Percentiles rank a stretch among this genome's conserved stretches.
Evolutionary conservation across 1,140 invertebrate genomes (phyloP).

Genomic region (Latrodectus geometricus): DNA sequence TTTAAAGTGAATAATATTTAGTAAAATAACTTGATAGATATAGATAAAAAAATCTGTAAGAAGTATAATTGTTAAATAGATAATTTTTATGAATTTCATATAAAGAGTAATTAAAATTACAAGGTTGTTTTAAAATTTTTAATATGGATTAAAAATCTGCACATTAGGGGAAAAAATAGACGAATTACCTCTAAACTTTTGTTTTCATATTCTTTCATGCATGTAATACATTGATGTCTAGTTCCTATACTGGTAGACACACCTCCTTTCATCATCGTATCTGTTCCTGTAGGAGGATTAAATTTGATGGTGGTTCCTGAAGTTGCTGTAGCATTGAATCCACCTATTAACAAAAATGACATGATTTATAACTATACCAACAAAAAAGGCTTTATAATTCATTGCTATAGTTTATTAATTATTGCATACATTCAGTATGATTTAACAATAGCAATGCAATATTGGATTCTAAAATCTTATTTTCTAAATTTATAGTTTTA

Average conservation of each 20-base stretch:
- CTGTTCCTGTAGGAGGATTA: slow-evolving; percentile 85
- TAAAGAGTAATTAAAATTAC: neutral
- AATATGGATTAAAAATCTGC: neutral
- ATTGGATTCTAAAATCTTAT: no score
- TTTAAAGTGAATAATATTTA: no score
- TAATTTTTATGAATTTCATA: no score
- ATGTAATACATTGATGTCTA: slow-evolving; percentile 94
- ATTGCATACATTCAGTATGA: no score
- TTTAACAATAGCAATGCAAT: no score
- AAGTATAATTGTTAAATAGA: no score
- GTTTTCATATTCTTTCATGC: slow-evolving; percentile 96
- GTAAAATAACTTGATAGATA: no score
- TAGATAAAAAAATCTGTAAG: no score
- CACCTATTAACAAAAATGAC: neutral
- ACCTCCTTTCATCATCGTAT: slow-evolving; percentile 91
- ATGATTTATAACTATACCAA: no score
- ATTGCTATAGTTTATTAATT: no score
- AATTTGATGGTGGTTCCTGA: slow-evolving; percentile 87
- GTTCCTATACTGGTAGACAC: slow-evolving; percentile 85
- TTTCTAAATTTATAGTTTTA: no score
- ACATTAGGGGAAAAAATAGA: neutral
- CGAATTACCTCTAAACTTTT: slow-evolving; percentile 84
- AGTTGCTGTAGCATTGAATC: slow-evolving; percentile 63
- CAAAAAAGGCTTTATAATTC: no score
- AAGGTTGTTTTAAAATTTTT: neutral